A percentile compares a stretch with the other conserved stretches of the same genome.
Conservation (phyloP, 2,113 vertebrate species). For the Grantiella picta region DNA sequence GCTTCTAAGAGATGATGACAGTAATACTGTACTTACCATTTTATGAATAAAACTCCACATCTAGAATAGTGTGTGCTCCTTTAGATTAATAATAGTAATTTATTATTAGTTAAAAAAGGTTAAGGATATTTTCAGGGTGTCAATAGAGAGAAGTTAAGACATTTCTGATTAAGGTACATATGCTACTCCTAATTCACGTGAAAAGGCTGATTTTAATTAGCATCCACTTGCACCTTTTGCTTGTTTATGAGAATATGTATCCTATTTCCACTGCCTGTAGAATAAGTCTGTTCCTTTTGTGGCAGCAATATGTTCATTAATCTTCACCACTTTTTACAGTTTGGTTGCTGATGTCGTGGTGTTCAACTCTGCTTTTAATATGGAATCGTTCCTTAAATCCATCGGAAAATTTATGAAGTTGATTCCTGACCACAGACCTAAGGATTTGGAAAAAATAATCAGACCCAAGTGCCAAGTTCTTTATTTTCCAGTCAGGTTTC, state of each 20-base stretch:
- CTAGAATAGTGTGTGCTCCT: not conserved
- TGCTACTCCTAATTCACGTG: not conserved
- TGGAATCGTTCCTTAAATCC: slow-evolving; percentile 92
- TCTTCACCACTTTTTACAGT: slow-evolving; percentile 68
- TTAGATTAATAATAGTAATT: not conserved
- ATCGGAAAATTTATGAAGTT: slow-evolving; percentile 87
- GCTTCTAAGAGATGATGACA: not conserved
- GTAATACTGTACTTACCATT: not conserved
- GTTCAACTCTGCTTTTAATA: slow-evolving; percentile 93
- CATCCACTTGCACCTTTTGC: not conserved
- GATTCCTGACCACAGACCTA: slow-evolving; percentile 92
- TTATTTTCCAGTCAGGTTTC: slow-evolving; percentile 88
- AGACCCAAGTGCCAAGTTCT: slow-evolving; percentile 88
- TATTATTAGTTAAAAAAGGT: not conserved
- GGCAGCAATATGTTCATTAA: not conserved
- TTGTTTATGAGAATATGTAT: not conserved
- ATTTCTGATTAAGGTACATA: not conserved
- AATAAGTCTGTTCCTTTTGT: not conserved
- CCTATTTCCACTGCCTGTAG: not conserved
- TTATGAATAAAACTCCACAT: not conserved
- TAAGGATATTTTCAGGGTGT: not conserved
- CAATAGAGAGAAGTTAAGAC: not conserved
- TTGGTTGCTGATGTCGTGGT: slow-evolving; percentile 87
- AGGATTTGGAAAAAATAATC: slow-evolving; percentile 84
- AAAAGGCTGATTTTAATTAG: not conserved